Conservation (phyloP, 1,140 invertebrate species). For the Geopemphigus sp. region DNA sequence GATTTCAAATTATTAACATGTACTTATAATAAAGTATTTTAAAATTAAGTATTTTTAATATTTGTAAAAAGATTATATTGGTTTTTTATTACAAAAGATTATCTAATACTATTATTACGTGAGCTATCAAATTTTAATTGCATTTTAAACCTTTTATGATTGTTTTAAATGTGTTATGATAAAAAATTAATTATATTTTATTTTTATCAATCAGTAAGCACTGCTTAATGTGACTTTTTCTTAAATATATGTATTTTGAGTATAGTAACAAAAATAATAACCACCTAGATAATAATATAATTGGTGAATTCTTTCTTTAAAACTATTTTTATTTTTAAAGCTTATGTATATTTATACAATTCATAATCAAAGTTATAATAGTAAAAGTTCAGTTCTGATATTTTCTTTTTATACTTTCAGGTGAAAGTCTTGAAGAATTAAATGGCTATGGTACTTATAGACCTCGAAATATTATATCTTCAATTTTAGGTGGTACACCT, state of each 20-base stretch:
- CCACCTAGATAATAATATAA: too few species aligned
- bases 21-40: not conserved
- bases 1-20: not conserved
- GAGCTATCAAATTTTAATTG: not conserved
- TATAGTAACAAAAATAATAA: too few species aligned
- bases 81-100: not conserved
- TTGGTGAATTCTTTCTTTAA: too few species aligned
- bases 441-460: constrained; percentile 81
- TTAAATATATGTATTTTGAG: too few species aligned
- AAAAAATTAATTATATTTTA: not conserved
- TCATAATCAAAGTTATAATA: not conserved
- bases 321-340: too few species aligned
- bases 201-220: not conserved
- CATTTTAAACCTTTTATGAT: not conserved
- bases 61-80: not conserved
- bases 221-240: too few species aligned
- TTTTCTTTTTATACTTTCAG: constrained; percentile 58
- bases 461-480: constrained; percentile 77
- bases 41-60: not conserved
- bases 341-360: too few species aligned
- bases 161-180: not conserved
- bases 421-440: constrained; percentile 76
- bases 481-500: constrained; percentile 77
- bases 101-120: not conserved
- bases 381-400: not conserved